These are phyloP conservation scores for Anolis carolinensis DNA, from an alignment of 2,113 vertebrate genomes.

Conservation along the genomic window DNA sequence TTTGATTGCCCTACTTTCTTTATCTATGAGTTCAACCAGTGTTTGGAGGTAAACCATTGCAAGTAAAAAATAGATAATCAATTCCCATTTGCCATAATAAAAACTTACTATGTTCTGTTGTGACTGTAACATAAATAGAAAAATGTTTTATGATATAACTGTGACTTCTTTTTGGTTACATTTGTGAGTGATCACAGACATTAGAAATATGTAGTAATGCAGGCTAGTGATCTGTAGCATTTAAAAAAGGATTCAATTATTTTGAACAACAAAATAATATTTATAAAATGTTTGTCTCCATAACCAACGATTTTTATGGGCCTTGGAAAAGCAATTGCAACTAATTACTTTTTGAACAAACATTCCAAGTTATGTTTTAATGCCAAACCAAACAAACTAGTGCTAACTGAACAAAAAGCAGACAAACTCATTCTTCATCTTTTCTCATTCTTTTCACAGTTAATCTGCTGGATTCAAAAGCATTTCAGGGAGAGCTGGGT, in stretches of 20 bases:
- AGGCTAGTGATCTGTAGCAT: too few species aligned
- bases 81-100: not conserved
- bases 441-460: slow-evolving; percentile 82
- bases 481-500: slow-evolving; percentile 97
- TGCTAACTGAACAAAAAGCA: slow-evolving; percentile 59
- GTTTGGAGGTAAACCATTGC: not conserved
- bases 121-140: too few species aligned
- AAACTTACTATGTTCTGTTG: not conserved
- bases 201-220: too few species aligned
- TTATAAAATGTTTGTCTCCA: not conserved
- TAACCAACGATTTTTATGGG: not conserved
- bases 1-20: slow-evolving; percentile 50
- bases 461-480: slow-evolving; percentile 98
- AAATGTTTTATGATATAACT: too few species aligned
- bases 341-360: not conserved
- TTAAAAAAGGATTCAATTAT: too few species aligned
- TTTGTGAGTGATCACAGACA: too few species aligned
- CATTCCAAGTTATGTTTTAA: not conserved
- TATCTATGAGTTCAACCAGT: slow-evolving; percentile 48
- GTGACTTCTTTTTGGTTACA: too few species aligned
- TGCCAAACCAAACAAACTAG: not conserved
- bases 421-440: slow-evolving; percentile 69
- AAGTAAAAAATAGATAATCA: not conserved
- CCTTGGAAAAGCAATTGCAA: not conserved
- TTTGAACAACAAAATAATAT: too few species aligned